Evolutionary conservation across 2,888 invertebrate species (phyloP), one percentile per base, ranked within the genome.

Genomic region (Odontocolon sp.): DNA sequence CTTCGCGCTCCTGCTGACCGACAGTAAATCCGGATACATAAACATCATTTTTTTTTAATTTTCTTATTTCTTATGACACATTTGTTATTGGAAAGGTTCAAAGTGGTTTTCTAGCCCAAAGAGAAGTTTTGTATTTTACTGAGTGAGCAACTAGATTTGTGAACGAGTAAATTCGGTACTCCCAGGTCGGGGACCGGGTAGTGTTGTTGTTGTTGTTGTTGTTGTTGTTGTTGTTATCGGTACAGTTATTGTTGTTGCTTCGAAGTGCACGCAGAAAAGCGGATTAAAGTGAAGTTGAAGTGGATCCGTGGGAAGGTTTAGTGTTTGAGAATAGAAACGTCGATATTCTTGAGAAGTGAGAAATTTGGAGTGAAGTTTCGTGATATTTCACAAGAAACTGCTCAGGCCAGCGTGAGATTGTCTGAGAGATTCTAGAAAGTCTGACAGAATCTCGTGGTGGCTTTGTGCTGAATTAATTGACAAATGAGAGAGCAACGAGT

Each of bases 201-300:
- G 36, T 5, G 54, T 36, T 67, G 70, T 68, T 57, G 42, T 40
- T 28, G 23, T 61, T 59, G 23, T 68, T 18, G 54, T 56, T 38
- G 8, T 57, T 50, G 67, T 63, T 57, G 16, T 70, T 61, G 21
- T 45, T 59, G 9, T 56, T 57, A 11, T 61, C 42, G 74, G 42
- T 52, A 40, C 45, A 42, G 11, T 54, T 63, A 21, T 2, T 9
- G 14, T 42, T 28, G 11, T 56, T 52, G 52, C 21, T 33, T 16
- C 16, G 14, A 18, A n/a, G n/a, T n/a, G n/a, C n/a, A n/a, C n/a
- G n/a, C n/a, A n/a, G 21, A 28, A n/a, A 23, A 14, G 21, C 57
- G 75, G 75, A 70, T 76, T 70, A 76, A 66, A 66, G 75, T 76
- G 75, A 54, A 61, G 57, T 70, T 66, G 28, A 9, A 18, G 63